Evolutionary conservation across 2,113 vertebrate species (phyloP).

Genomic region (Antechinus stuartii): DNA sequence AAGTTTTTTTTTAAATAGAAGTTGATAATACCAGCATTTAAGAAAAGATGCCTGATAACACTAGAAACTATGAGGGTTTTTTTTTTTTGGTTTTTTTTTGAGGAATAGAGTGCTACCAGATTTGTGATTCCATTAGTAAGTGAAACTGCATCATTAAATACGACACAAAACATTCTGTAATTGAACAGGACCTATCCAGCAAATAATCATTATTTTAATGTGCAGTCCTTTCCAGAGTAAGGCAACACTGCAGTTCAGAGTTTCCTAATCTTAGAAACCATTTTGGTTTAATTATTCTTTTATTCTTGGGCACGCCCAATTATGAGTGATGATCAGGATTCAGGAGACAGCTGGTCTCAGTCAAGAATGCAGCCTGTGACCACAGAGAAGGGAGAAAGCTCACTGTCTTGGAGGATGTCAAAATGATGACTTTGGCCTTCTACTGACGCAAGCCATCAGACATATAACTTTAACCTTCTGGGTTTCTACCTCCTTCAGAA

Average conservation of each 20-base stretch:
- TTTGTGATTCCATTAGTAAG: constrained; percentile 40
- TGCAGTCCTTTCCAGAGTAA: not conserved
- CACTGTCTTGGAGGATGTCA: not conserved
- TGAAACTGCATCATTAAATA: constrained; percentile 5
- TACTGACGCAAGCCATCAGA: not conserved
- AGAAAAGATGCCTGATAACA: not conserved
- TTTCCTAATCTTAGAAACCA: not conserved
- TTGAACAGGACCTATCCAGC: not conserved
- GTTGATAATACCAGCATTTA: not conserved
- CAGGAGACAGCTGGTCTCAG: fast-evolving
- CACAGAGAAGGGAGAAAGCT: not conserved
- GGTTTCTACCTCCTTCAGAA: not conserved
- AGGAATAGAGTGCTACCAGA: not conserved
- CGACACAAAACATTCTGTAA: not conserved
- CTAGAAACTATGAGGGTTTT: not conserved
- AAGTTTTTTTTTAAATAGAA: not conserved
- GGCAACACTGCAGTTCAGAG: not conserved
- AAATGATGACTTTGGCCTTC: not conserved
- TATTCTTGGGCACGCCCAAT: not conserved
- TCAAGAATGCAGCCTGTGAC: not conserved
- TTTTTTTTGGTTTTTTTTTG: not conserved
- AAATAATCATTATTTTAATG: not conserved
- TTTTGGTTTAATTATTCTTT: not conserved
- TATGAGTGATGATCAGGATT: not conserved
- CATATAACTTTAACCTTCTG: not conserved